phyloP scores from a whole-genome alignment of 2,888 invertebrate genomes.

The Ethmia dodecea region DNA sequence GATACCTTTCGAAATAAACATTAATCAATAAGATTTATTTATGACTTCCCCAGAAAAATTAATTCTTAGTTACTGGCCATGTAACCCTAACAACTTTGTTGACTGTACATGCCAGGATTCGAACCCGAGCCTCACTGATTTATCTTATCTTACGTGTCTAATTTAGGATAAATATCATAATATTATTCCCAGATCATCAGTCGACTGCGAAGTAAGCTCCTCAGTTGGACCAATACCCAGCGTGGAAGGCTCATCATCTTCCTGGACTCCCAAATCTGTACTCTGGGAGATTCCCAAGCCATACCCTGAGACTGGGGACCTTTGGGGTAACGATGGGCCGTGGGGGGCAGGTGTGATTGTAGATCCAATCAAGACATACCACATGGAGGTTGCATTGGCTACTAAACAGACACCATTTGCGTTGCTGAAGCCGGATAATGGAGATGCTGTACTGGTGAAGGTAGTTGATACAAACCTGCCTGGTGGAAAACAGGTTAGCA shows the following conservation, averaged over 20 bases:
- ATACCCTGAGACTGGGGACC: conserved; percentile 24
- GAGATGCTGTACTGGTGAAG: conserved; percentile 83
- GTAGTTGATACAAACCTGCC: conserved; percentile 75
- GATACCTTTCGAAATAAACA: too few relatives aligned
- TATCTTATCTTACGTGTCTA: too few relatives aligned
- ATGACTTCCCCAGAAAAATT: too few relatives aligned
- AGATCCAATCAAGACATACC: conserved; percentile 84
- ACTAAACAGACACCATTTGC: conserved; percentile 84
- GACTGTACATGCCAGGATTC: too few relatives aligned
- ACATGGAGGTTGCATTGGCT: conserved; percentile 81
- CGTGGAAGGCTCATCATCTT: conserved; percentile 26
- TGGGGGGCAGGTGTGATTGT: conserved; percentile 77
- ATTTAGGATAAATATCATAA: too few relatives aligned
- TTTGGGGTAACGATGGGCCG: conserved; percentile 29
- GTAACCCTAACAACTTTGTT: too few relatives aligned
- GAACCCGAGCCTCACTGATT: too few relatives aligned
- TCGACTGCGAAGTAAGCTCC: conserved; percentile 59
- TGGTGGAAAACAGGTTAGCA: conserved; percentile 64
- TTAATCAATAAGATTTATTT: too few relatives aligned
- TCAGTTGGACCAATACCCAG: conserved; percentile 51
- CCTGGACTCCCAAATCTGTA: conserved; percentile 28
- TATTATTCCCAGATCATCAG: conserved; percentile 28
- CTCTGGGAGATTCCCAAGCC: conserved; percentile 33
- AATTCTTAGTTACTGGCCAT: too few relatives aligned
- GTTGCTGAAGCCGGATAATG: conserved; percentile 80